Percentiles rank a stretch among this genome's conserved stretches.
phyloP scores from a whole-genome alignment of 2,797 vertebrate species.

The Pogoniulus pusillus region DNA sequence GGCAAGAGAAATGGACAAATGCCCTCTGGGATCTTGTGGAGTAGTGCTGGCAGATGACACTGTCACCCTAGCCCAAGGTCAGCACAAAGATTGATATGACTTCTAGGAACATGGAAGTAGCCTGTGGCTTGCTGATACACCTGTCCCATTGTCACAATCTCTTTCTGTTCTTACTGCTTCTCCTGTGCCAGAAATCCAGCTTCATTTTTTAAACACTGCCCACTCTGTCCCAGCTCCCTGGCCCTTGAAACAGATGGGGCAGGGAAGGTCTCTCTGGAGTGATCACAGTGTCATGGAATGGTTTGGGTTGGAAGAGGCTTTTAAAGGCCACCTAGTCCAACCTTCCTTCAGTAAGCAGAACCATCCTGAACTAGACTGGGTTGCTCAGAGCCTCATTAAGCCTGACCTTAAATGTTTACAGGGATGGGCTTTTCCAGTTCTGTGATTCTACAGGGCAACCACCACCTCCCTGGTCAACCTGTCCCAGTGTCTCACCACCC shows the following conservation, averaged over 20 bases:
- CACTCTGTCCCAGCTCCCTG: accelerated
- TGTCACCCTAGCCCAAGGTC: not conserved
- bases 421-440: too few relatives aligned
- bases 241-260: not conserved
- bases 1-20: not conserved
- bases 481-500: too few relatives aligned
- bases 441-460: too few relatives aligned
- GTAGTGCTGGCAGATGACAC: not conserved
- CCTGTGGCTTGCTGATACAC: not conserved
- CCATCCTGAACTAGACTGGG: too few relatives aligned
- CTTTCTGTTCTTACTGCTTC: not conserved
- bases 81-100: not conserved
- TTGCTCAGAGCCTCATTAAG: too few relatives aligned
- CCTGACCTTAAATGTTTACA: too few relatives aligned
- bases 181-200: not conserved
- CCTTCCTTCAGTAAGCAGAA: too few relatives aligned
- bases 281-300: too few relatives aligned
- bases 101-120: not conserved
- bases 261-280: not conserved
- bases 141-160: not conserved
- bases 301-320: too few relatives aligned
- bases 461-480: too few relatives aligned
- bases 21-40: not conserved
- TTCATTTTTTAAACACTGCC: not conserved
- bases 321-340: too few relatives aligned